Evolutionary conservation across 2,888 invertebrate species (phyloP), one percentile per base, ranked within the genome.

Genomic region (Teinopalpus imperialis): DNA sequence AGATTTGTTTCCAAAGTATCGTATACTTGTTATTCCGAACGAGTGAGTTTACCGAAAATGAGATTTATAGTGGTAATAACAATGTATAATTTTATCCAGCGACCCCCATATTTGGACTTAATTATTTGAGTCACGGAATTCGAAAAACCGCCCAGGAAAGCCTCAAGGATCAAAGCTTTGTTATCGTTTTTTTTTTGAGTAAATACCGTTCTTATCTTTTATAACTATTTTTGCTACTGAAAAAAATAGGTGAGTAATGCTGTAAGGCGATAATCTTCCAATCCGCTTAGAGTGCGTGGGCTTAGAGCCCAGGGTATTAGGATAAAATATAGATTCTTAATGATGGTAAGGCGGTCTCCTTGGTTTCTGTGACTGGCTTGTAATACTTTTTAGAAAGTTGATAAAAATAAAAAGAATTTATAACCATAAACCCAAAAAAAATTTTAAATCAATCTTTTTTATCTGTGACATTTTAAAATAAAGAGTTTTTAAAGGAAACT

Each of bases 61-160:
- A 77, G 79, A 82, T 83, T 86, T 85, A 86, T 83, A 74, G 77
- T 71, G 72, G 77, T 72, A 78, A 81, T 80, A 82, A 82, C 81
- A 81, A 83, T 81, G 81, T 81, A 82, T 81, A 86, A 85, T 83
- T 85, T 82, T 61, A 75, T 69, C 71, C 70, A 59, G 63, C 75
- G 70, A 79, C 77, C 81, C 75, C 73, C 74, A 75, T 75, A 70
- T 72, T 67, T 66, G 63, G 68, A 76, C 78, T 82, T 88, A 85
- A 86, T 87, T 87, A 88, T 88, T 83, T 81, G 79, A 82, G 86
- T 87, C 86, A 87, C 86, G 87, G 77, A 85, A 83, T 82, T 76
- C 81, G 71, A 80, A 80, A 81, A 75, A 77, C 74, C 72, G 70
- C 70, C 69, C 61, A 72, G 70, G 66, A 82, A 81, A 82, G 79